These are phyloP conservation scores for Chelonus insularis DNA, from an alignment of 1,140 invertebrate species.

Conservation along the genomic window DNA sequence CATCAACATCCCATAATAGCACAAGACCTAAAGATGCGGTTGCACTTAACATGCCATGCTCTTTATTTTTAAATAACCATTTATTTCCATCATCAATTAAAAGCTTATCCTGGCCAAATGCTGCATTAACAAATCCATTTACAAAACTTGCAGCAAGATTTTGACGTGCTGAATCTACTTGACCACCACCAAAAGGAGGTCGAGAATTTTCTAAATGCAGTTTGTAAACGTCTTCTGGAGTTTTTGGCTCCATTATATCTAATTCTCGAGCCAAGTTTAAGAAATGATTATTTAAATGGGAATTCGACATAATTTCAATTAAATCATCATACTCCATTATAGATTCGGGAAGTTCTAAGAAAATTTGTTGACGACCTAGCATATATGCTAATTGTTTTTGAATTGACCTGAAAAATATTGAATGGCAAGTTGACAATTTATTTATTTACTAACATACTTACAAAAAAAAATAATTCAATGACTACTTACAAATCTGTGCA, in stretches of 20 bases:
- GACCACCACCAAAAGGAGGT: constrained; percentile 79
- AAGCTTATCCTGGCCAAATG: constrained; percentile 96
- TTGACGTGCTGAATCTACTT: constrained; percentile 93
- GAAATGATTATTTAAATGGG: constrained; percentile 95
- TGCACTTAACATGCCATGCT: constrained; percentile 97
- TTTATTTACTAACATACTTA: constrained; percentile 9
- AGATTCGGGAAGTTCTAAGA: constrained; percentile 73
- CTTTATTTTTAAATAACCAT: constrained; percentile 99
- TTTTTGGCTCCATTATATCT: constrained; percentile 99
- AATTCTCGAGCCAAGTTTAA: constrained; percentile 94
- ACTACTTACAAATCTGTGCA: constrained; percentile 88
- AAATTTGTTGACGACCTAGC: constrained; percentile 95
- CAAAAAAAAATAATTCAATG: neutral
- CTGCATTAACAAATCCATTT: constrained; percentile 99
- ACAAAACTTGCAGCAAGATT: constrained; percentile 98
- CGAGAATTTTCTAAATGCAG: constrained; percentile 93
- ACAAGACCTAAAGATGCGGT: constrained; percentile 94
- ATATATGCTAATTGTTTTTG: constrained; percentile 98
- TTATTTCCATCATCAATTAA: constrained; percentile 96
- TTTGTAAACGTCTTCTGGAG: constrained; percentile 99
- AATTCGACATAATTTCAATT: constrained; percentile 95
- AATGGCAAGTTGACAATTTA: too few relatives aligned
- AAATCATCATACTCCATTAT: constrained; percentile 86
- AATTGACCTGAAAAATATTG: constrained; percentile 70
- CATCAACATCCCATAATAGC: constrained; percentile 98